Base-by-base conservation (phyloP, 2,797 vertebrate species). In the Microchirus variegatus region DNA sequence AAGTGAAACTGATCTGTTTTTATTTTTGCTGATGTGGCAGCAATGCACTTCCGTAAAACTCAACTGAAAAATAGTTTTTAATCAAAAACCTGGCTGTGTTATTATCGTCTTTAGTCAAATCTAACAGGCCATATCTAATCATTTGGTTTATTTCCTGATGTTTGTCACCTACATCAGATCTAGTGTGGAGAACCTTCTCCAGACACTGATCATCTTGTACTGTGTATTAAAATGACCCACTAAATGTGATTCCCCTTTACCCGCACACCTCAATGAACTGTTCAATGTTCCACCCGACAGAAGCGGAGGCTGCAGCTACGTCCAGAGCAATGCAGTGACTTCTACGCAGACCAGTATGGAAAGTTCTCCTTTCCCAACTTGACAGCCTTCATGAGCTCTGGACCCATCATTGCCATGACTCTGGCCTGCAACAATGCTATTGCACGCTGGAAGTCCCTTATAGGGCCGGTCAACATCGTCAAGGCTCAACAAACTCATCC, bases 321-420 rank as follows among this genome's bases (percentile, higher is more conserved):
- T 83, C 96, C 95, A 53, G 96, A 98, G 77, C 94, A 98, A 59
- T 97, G 97, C 79, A 95, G 95, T 78, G 96, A 98, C 81, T 97
- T 99, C 74, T 99, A 99, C 13, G 92, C 94, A 31, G 93, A 98
- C 38, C 94, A 95, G 1, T 96, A 96, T 70, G 97, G 96, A 54
- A 97, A 94, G 79, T 70, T 90, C 67, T 94, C 92, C 84, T 99
- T 98, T 63, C 95, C 96, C 42, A 96, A 94, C 70, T 82, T 99
- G 85, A 96, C 95, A 17, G 95, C 94, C 38, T 99, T 95, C 74
- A 97, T 98, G 96, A 98, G 96, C 85, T 99, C 97, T 52, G 96
- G 96, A 46, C 95, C 96, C 41, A 82, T 95, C 45, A 49, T 96
- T 63, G 95, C 93, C 16, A 78, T 97, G 86, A 85, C 90, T 70